These are phyloP conservation scores for Chionoecetes opilio DNA, from an alignment of 1,140 invertebrate species.

Conservation along the genomic window DNA sequence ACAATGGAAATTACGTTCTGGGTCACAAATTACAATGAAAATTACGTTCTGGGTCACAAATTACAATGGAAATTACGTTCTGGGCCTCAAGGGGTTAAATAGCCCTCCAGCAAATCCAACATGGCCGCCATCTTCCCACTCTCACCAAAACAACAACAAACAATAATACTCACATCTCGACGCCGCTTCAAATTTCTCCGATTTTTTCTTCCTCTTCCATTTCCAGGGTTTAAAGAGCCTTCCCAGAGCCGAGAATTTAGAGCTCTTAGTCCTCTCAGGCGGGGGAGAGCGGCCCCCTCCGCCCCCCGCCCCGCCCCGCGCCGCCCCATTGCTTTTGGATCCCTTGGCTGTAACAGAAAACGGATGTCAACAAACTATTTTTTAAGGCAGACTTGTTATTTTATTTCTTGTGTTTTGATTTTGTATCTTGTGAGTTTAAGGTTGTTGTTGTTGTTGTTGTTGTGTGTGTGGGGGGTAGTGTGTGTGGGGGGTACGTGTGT, in stretches of 20 bases:
- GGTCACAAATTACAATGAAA: too few relatives aligned
- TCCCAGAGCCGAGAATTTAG: conserved; percentile 96
- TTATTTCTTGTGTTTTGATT: too few relatives aligned
- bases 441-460: too few relatives aligned
- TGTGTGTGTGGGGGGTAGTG: too few relatives aligned
- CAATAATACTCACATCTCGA: conserved; percentile 93
- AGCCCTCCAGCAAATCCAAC: too few relatives aligned
- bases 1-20: too few relatives aligned
- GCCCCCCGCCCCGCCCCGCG: conserved; percentile 88
- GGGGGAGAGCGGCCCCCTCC: conserved; percentile 88
- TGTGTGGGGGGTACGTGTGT: too few relatives aligned
- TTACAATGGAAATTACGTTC: too few relatives aligned
- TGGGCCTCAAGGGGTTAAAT: neutral
- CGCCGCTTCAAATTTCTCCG: conserved; percentile 96
- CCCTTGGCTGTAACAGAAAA: conserved; percentile 87
- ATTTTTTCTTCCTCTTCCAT: conserved; percentile 99
- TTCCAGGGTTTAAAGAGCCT: conserved; percentile 99
- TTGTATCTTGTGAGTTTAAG: too few relatives aligned
- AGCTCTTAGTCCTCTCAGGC: conserved; percentile 89
- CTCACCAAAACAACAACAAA: neutral
- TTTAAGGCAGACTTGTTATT: too few relatives aligned
- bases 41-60: too few relatives aligned
- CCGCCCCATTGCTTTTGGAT: conserved; percentile 94
- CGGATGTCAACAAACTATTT: too few relatives aligned
- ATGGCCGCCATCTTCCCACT: neutral